Conservation (phyloP, 2,113 vertebrate genomes). For the Phyllostomus discolor region DNA sequence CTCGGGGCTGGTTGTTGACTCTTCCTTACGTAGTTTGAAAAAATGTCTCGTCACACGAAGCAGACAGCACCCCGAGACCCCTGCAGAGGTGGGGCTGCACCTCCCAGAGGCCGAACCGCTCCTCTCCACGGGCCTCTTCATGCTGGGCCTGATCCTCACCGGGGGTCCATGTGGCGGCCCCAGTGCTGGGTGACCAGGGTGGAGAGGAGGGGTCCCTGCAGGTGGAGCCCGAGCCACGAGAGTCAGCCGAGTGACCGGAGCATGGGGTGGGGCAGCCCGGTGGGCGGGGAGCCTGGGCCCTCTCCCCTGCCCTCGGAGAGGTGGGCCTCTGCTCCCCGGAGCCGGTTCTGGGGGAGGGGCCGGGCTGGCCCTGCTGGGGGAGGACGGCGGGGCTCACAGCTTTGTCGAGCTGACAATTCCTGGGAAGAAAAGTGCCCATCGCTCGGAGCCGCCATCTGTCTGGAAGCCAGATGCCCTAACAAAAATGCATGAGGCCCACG, state of each 20-base stretch:
- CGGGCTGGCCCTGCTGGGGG: fast-evolving
- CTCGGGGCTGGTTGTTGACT: neutral
- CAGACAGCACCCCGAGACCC: neutral
- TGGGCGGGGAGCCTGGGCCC: neutral
- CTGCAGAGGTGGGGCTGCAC: neutral
- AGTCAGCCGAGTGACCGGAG: neutral
- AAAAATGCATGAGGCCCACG: neutral
- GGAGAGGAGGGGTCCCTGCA: neutral
- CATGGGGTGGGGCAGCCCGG: fast-evolving
- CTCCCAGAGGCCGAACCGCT: neutral
- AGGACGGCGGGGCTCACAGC: fast-evolving
- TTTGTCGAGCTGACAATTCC: neutral
- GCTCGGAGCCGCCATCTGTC: neutral
- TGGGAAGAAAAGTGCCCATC: neutral
- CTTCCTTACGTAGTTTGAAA: neutral
- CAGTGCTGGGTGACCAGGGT: neutral
- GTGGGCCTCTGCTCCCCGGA: neutral
- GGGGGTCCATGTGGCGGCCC: neutral
- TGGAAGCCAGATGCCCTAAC: neutral
- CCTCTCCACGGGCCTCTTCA: neutral
- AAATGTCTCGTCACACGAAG: neutral
- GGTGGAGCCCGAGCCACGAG: neutral
- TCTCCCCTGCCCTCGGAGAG: neutral
- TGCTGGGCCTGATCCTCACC: neutral
- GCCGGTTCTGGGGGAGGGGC: neutral